These are phyloP conservation scores for Drosophila melanosoma DNA, from an alignment of 2,888 invertebrate genomes.

Conservation along the genomic window DNA sequence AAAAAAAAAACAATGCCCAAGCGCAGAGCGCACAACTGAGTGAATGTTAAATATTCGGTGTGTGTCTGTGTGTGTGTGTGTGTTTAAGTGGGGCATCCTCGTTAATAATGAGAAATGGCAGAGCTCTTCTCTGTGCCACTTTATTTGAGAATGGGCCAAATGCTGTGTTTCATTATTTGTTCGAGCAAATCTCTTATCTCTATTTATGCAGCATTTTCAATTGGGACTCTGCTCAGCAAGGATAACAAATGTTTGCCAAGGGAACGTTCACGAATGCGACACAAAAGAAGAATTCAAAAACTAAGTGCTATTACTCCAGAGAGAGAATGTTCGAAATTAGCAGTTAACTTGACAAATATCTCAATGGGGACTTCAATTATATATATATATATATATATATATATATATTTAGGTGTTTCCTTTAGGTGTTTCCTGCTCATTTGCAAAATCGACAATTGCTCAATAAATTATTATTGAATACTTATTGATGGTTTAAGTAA, in stretches of 20 bases:
- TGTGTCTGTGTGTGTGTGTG: conserved; percentile 2
- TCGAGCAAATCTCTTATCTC: conserved; percentile 37
- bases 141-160: conserved; percentile 33
- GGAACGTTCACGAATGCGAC: not conserved
- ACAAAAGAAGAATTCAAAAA: conserved; percentile 5
- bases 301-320: not conserved
- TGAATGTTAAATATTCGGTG: conserved; percentile 35
- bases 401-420: not conserved
- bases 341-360: not conserved
- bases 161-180: conserved; percentile 33
- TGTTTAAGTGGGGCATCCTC: conserved; percentile 20
- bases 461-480: conserved; percentile 14
- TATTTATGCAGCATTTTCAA: conserved; percentile 55
- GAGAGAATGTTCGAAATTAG: not conserved
- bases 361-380: not conserved
- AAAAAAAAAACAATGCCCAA: conserved; percentile 5
- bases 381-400: not conserved
- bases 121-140: conserved; percentile 46
- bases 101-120: conserved; percentile 65
- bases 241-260: not conserved
- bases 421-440: not conserved
- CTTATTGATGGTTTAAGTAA: conserved; percentile 22
- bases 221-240: conserved; percentile 2
- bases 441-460: conserved; percentile 28
- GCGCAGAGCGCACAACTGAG: conserved; percentile 14